These are phyloP conservation scores for Psephotus haematonotus DNA, from an alignment of 2,113 vertebrate genomes.

Conservation along the genomic window DNA sequence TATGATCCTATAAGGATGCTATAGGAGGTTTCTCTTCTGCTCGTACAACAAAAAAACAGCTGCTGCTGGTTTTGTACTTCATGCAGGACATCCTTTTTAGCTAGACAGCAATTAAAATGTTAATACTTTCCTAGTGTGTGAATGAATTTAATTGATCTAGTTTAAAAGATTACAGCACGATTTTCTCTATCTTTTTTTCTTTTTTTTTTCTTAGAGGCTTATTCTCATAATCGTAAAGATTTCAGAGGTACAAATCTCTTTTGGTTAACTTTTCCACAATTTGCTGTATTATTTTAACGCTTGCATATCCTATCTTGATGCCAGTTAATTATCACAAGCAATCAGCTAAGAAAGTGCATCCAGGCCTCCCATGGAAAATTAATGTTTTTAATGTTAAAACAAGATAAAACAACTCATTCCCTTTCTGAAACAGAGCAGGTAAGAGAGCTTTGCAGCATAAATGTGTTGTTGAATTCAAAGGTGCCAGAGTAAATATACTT, in stretches of 20 bases:
- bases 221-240: neutral
- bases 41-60: neutral
- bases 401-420: neutral
- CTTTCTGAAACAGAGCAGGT: neutral
- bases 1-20: neutral
- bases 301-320: neutral
- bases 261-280: neutral
- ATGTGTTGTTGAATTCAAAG: neutral
- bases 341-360: conserved; percentile 22
- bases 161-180: neutral
- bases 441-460: neutral
- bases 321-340: conserved; percentile 50
- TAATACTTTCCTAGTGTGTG: neutral
- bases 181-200: neutral
- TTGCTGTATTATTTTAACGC: neutral
- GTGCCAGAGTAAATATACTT: neutral
- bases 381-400: neutral
- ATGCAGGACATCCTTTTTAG: neutral
- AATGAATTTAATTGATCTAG: conserved; percentile 25
- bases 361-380: neutral
- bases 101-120: neutral
- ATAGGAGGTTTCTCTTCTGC: neutral
- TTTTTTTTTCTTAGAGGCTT: neutral
- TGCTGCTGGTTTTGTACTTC: neutral
- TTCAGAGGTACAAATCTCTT: conserved; percentile 22